Evolutionary conservation across 2,888 invertebrate genomes (phyloP).

Genomic region (Aspidiotus destructor): DNA sequence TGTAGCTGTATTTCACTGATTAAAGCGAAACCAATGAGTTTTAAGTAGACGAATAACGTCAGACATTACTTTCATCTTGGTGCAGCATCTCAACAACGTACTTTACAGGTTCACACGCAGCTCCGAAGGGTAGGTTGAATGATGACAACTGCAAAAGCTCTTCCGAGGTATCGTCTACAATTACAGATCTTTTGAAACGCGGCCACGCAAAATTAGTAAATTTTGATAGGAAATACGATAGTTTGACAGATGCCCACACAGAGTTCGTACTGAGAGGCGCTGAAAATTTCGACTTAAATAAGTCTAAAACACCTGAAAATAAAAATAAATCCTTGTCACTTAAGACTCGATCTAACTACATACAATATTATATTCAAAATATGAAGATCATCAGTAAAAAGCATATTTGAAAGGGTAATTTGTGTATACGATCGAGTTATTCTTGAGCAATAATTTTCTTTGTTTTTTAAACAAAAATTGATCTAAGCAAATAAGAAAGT

Average conservation of each 20-base stretch:
- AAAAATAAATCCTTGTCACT: background rate
- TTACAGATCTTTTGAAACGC: background rate
- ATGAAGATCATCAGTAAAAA: no score
- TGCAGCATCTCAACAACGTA: slow-evolving; percentile 37
- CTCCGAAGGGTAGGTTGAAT: slow-evolving; percentile 70
- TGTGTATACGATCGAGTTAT: background rate
- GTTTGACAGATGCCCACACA: slow-evolving; percentile 47
- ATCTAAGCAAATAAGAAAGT: slow-evolving; percentile 17
- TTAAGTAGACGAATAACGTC: no score
- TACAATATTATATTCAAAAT: no score
- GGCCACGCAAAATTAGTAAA: slow-evolving; percentile 55
- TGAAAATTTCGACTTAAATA: slow-evolving; percentile 86
- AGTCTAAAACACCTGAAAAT: slow-evolving; percentile 55
- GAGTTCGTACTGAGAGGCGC: slow-evolving; percentile 54
- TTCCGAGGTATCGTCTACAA: background rate
- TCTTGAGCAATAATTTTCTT: no score
- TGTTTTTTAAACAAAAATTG: no score
- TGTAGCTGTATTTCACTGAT: slow-evolving; percentile 60
- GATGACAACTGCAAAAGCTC: slow-evolving; percentile 9
- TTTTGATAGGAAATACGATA: slow-evolving; percentile 49
- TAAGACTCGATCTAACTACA: no score
- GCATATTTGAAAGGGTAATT: background rate
- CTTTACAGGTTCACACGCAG: slow-evolving; percentile 66
- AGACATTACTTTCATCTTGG: no score
- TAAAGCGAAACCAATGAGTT: slow-evolving; percentile 21